Percentiles rank a stretch among this genome's conserved stretches.
Evolutionary conservation across 2,888 invertebrate species (phyloP).

Genomic region (Glyphotaelius pellucidus): DNA sequence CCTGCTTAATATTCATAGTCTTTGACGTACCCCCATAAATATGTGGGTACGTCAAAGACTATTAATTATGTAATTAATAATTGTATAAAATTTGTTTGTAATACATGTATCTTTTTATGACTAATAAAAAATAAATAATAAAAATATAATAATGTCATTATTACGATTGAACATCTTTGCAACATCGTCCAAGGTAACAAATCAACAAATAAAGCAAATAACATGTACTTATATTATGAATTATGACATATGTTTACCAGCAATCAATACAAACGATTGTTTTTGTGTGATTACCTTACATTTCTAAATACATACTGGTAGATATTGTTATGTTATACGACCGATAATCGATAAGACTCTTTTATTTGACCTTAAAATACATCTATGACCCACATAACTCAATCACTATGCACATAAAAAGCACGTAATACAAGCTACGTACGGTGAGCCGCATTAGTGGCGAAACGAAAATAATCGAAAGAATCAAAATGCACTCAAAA

Average conservation of each 20-base stretch:
- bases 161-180: no score
- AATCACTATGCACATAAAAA: neutral
- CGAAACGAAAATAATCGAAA: neutral
- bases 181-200: neutral
- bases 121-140: no score
- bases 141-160: no score
- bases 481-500: neutral
- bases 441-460: neutral
- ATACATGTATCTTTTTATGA: no score
- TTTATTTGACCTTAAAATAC: neutral
- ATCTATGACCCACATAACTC: neutral
- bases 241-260: neutral
- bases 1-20: no score
- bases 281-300: neutral
- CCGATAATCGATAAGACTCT: neutral
- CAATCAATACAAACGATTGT: neutral
- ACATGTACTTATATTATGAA: neutral
- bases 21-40: no score
- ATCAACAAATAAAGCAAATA: neutral
- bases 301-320: neutral
- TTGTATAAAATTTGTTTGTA: no score
- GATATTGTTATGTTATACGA: neutral
- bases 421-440: neutral
- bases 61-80: no score
- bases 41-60: no score